These are phyloP conservation scores for Drosophila triauraria DNA, from an alignment of 1,140 invertebrate genomes.

Conservation along the genomic window DNA sequence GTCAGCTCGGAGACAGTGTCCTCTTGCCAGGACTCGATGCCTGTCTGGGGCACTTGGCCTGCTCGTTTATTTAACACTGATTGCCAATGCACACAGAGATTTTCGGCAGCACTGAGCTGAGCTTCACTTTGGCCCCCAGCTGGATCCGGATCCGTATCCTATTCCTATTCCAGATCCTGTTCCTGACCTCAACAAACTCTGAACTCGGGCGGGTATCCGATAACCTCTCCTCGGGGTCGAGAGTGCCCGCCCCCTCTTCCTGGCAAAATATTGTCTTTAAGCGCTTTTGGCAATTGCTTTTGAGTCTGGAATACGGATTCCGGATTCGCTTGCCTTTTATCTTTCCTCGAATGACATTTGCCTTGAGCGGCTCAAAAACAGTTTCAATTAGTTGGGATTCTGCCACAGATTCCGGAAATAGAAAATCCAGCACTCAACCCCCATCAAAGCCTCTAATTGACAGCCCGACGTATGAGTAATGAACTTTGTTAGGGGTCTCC, in stretches of 20 bases:
- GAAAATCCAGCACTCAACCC: slow-evolving; percentile 20
- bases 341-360: slow-evolving; percentile 30
- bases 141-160: slow-evolving; percentile 7
- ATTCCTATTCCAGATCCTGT: neutral
- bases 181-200: slow-evolving; percentile 63
- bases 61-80: slow-evolving; percentile 81
- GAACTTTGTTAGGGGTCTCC: slow-evolving; percentile 26
- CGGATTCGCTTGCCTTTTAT: slow-evolving; percentile 28
- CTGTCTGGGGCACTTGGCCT: slow-evolving; percentile 37
- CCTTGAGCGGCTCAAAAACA: slow-evolving; percentile 18
- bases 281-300: slow-evolving; percentile 47
- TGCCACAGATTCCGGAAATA: slow-evolving; percentile 26
- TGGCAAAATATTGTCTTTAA: slow-evolving; percentile 57
- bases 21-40: neutral
- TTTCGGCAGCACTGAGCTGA: slow-evolving; percentile 51
- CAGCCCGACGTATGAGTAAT: slow-evolving; percentile 33
- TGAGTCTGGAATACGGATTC: slow-evolving; percentile 12
- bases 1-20: slow-evolving; percentile 39
- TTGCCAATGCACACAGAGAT: slow-evolving; percentile 78
- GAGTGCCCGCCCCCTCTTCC: slow-evolving; percentile 10
- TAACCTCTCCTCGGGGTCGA: slow-evolving; percentile 31
- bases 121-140: slow-evolving; percentile 15
- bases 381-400: slow-evolving; percentile 47
- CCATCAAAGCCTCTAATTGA: slow-evolving; percentile 44
- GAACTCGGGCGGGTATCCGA: slow-evolving; percentile 50